phyloP scores from a whole-genome alignment of 2,888 invertebrate genomes.

The Tenthredo scrophulariae region DNA sequence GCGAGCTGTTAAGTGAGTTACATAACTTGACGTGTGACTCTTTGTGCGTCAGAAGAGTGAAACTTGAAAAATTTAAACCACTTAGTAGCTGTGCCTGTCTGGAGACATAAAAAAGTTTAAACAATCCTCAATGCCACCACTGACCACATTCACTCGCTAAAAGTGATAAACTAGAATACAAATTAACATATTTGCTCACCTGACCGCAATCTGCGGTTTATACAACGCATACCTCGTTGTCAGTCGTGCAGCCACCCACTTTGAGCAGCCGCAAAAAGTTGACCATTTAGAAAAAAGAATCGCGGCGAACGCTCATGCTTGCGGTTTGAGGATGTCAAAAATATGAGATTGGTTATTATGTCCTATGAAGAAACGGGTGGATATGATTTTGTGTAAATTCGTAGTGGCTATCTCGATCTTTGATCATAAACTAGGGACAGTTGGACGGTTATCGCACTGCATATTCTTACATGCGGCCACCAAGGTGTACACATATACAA shows the following conservation, averaged over 20 bases:
- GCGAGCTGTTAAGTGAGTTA: conserved; percentile 19
- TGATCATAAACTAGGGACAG: conserved; percentile 38
- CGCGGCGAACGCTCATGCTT: neutral
- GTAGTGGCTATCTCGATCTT: neutral
- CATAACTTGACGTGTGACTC: conserved; percentile 12
- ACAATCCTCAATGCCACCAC: conserved; percentile 24
- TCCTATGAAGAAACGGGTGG: conserved; percentile 6
- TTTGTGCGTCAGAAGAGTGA: conserved; percentile 13
- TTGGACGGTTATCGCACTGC: conserved; percentile 9
- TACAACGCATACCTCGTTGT: conserved; percentile 14
- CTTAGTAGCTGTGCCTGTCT: neutral
- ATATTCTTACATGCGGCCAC: neutral
- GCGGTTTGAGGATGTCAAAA: conserved; percentile 24
- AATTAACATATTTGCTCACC: conserved; percentile 51
- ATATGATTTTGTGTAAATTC: neutral
- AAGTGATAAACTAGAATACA: conserved; percentile 52
- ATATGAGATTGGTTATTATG: neutral
- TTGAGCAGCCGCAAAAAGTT: conserved; percentile 35
- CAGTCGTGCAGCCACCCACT: conserved; percentile 43
- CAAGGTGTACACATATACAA: conserved; percentile 14
- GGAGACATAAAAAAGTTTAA: neutral
- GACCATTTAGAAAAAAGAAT: conserved; percentile 5
- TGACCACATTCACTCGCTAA: conserved; percentile 33
- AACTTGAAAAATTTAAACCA: conserved; percentile 41
- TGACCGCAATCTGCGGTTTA: conserved; percentile 43